A percentile compares a stretch with the other conserved stretches of the same genome.
Evolutionary conservation across 2,888 invertebrate species (phyloP).

Genomic region (Xestia ashworthii): DNA sequence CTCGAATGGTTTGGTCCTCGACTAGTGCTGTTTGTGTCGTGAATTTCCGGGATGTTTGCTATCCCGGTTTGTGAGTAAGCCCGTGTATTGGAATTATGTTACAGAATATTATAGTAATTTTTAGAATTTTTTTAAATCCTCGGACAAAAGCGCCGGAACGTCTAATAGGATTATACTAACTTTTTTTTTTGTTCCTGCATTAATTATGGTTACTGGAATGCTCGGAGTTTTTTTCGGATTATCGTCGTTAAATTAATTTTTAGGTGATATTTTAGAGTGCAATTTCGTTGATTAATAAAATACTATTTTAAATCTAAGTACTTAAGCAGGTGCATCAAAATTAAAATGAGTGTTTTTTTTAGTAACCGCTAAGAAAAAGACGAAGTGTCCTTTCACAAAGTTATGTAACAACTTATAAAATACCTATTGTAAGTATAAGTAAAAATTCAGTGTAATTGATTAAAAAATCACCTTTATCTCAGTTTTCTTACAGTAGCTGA

Average conservation of each 20-base stretch:
- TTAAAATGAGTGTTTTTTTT: neutral
- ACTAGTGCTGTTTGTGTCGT: slow-evolving; percentile 57
- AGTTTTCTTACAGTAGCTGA: neutral
- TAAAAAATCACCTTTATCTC: neutral
- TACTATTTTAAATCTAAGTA: neutral
- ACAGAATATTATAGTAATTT: neutral
- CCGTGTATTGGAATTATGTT: neutral
- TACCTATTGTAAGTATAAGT: neutral
- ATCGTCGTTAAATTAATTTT: slow-evolving; percentile 2
- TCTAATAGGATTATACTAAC: slow-evolving; percentile 83
- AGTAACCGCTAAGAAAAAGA: neutral
- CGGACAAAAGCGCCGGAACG: slow-evolving; percentile 60
- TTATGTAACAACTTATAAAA: neutral
- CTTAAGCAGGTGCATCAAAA: neutral
- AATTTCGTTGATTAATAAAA: neutral
- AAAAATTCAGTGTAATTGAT: neutral
- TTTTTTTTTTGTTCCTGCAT: slow-evolving; percentile 82
- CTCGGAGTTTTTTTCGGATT: slow-evolving; percentile 19
- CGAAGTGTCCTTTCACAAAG: neutral
- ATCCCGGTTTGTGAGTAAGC: slow-evolving; percentile 34
- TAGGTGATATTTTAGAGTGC: neutral
- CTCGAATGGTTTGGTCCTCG: slow-evolving; percentile 65
- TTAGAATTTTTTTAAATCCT: slow-evolving; percentile 60
- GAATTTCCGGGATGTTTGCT: slow-evolving; percentile 33
- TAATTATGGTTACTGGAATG: slow-evolving; percentile 69